phyloP scores from a whole-genome alignment of 2,797 vertebrate genomes.

The Coregonus sp. region DNA sequence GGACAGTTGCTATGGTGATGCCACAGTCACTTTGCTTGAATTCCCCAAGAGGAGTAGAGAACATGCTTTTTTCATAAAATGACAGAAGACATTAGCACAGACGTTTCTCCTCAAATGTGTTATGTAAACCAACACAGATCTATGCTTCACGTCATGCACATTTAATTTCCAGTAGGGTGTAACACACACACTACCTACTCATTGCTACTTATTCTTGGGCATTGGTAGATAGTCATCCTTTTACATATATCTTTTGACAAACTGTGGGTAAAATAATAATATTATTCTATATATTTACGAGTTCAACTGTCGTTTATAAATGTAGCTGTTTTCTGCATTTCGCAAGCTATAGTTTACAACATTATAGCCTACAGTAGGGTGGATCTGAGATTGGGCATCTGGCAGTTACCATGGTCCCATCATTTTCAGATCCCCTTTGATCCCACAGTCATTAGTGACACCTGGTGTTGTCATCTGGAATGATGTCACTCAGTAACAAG shows the following conservation, averaged over 20 bases:
- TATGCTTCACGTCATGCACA: not conserved
- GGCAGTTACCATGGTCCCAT: not conserved
- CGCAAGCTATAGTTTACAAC: not conserved
- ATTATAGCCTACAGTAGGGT: too few species aligned
- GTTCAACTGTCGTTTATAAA: not conserved
- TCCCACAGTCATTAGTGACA: slow-evolving; percentile 42
- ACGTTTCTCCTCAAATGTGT: not conserved
- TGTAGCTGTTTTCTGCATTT: not conserved
- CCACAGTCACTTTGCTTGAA: slow-evolving; percentile 29
- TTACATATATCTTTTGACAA: not conserved
- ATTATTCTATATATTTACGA: not conserved
- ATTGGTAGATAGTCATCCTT: not conserved
- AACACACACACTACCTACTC: not conserved
- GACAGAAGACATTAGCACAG: slow-evolving; percentile 2
- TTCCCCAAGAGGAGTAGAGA: slow-evolving; percentile 22
- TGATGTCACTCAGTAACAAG: slow-evolving; percentile 1
- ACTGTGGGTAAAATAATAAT: not conserved
- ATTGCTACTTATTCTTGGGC: not conserved
- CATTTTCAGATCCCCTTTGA: not conserved
- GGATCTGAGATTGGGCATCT: not conserved
- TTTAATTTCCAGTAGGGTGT: not conserved
- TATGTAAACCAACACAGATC: slow-evolving; percentile 1
- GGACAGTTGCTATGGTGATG: slow-evolving; percentile 35
- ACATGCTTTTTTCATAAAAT: not conserved
- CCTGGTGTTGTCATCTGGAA: slow-evolving; percentile 43